A percentile compares a stretch with the other conserved stretches of the same genome.
phyloP scores from a whole-genome alignment of 2,113 vertebrate species.

The Cyphomyrus discorhynchus region DNA sequence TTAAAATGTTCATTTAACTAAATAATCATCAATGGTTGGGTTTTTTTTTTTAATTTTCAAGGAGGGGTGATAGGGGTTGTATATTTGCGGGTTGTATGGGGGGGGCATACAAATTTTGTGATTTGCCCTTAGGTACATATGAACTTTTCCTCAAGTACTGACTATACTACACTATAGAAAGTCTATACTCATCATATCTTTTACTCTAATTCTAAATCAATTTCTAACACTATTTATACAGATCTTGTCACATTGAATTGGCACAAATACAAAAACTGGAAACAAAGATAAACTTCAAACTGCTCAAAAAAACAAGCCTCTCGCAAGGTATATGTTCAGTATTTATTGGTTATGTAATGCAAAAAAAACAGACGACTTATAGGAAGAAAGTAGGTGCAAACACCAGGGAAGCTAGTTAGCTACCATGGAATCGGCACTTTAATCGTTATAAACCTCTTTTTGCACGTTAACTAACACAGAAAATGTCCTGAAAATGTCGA shows the following conservation, averaged over 20 bases:
- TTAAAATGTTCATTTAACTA: not conserved
- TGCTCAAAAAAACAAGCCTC: not conserved
- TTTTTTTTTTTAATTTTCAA: not conserved
- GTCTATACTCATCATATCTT: not conserved
- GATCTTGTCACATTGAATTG: not conserved
- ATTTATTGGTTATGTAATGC: not conserved
- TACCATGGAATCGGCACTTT: not conserved
- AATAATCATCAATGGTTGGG: not conserved
- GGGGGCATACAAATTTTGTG: not conserved
- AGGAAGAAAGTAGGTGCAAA: not conserved
- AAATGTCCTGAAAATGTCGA: not conserved
- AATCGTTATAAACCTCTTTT: not conserved
- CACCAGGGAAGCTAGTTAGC: not conserved
- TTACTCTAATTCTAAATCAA: not conserved
- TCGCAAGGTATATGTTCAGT: not conserved
- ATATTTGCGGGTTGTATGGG: not conserved
- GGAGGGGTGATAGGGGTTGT: not conserved
- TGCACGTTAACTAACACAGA: not conserved
- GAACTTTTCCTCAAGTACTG: not conserved
- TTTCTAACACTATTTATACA: not conserved
- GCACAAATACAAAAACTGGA: not conserved
- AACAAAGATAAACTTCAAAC: not conserved
- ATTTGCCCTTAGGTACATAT: not conserved
- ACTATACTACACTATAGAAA: not conserved
- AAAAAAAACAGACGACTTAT: not conserved